phyloP scores from a whole-genome alignment of 2,113 vertebrate genomes.

The Peucedramus taeniatus region DNA sequence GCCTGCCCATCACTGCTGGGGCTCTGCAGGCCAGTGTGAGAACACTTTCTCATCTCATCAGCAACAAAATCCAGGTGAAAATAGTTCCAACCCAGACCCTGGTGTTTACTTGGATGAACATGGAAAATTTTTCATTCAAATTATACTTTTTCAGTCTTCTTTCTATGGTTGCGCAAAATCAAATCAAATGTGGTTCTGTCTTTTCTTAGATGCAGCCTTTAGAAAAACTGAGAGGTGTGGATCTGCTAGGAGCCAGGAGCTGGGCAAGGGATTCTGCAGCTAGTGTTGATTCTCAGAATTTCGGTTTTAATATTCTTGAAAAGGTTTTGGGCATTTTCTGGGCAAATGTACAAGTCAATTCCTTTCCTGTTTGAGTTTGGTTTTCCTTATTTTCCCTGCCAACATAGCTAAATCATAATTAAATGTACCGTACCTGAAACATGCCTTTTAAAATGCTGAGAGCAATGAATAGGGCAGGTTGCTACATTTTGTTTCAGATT shows the following conservation, averaged over 20 bases:
- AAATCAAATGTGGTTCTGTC: not conserved
- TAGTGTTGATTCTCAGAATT: not conserved
- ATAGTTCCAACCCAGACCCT: not conserved
- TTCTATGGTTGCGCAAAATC: not conserved
- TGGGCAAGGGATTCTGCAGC: not conserved
- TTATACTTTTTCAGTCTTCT: not conserved
- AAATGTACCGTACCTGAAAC: not conserved
- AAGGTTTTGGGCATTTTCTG: not conserved
- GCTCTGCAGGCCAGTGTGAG: not conserved
- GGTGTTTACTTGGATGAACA: not conserved
- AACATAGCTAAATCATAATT: not conserved
- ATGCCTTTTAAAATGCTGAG: not conserved
- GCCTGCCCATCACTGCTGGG: not conserved
- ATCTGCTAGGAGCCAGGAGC: not conserved
- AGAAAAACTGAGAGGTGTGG: not conserved
- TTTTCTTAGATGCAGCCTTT: not conserved
- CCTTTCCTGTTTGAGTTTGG: not conserved
- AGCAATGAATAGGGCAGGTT: not conserved
- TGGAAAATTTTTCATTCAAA: not conserved
- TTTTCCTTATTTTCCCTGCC: not conserved
- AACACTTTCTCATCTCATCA: not conserved
- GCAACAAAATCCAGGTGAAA: rapidly evolving
- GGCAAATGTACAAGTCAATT: not conserved
- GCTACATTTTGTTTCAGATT: not conserved
- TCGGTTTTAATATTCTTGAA: not conserved